phyloP scores from a whole-genome alignment of 2,113 vertebrate species.

The Protobothrops flavoviridis region DNA sequence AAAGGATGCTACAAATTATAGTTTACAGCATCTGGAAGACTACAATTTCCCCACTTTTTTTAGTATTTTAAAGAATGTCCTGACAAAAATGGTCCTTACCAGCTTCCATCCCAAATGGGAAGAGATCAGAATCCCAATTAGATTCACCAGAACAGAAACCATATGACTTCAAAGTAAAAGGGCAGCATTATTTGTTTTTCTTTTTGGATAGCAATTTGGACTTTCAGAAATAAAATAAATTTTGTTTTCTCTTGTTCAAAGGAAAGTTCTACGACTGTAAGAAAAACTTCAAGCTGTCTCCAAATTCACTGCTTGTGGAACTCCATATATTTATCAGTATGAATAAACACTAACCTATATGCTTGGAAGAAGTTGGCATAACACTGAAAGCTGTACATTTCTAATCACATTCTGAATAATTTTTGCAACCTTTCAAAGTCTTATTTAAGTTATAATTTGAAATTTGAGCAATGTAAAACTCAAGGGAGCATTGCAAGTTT shows the following conservation, averaged over 20 bases:
- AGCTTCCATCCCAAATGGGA: too few relatives aligned
- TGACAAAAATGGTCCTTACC: too few relatives aligned
- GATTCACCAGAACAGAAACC: not conserved
- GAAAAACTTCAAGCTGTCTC: too few relatives aligned
- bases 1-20: too few relatives aligned
- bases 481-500: not conserved
- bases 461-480: not conserved
- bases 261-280: too few relatives aligned
- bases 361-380: slow-evolving; percentile 3
- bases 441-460: slow-evolving; percentile 1
- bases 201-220: not conserved
- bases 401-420: not conserved
- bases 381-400: not conserved
- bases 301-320: not conserved
- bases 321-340: not conserved
- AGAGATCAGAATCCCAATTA: not conserved
- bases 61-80: too few relatives aligned
- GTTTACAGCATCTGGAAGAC: too few relatives aligned
- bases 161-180: not conserved
- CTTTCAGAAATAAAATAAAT: not conserved
- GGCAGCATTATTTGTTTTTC: not conserved
- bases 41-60: too few relatives aligned
- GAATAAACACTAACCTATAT: not conserved
- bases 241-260: not conserved
- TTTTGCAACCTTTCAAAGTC: not conserved